Conservation (phyloP, 2,797 vertebrate genomes). For the Hypotaenidia okinawae region DNA sequence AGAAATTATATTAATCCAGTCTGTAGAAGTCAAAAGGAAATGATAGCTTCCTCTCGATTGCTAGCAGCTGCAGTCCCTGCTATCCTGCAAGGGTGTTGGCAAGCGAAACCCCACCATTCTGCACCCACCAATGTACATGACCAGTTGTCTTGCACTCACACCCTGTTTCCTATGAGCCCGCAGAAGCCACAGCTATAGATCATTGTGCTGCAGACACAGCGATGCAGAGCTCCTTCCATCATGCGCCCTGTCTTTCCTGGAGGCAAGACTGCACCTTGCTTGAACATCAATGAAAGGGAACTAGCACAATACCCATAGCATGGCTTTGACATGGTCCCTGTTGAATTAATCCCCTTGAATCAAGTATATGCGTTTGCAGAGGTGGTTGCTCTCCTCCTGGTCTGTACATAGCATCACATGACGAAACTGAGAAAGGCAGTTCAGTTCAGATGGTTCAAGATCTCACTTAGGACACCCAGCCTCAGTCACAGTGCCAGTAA, state of each 20-base stretch:
- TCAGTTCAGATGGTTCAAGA: neutral
- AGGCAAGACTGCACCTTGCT: neutral
- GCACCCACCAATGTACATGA: fast-evolving
- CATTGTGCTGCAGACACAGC: fast-evolving
- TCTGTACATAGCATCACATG: neutral
- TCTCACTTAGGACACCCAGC: neutral
- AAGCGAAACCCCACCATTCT: neutral
- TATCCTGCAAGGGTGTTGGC: conserved; percentile 15
- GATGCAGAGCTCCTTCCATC: neutral
- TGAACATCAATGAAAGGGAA: neutral
- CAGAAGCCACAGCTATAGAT: neutral
- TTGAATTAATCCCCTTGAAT: neutral
- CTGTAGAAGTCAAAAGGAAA: conserved; percentile 66
- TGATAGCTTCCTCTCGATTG: conserved; percentile 18
- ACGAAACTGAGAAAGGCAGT: neutral
- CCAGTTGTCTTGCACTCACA: fast-evolving
- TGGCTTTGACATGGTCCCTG: neutral
- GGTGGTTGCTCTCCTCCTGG: neutral
- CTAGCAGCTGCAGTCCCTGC: conserved; percentile 50
- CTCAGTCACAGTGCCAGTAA: neutral
- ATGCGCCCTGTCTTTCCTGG: neutral
- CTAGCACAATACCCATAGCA: neutral
- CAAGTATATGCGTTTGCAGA: neutral
- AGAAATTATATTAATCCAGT: conserved; percentile 27
- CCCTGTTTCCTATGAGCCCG: neutral